Percentiles rank a stretch among this genome's conserved stretches.
Conservation (phyloP, 2,888 invertebrate species). For the Noctua fimbriata region DNA sequence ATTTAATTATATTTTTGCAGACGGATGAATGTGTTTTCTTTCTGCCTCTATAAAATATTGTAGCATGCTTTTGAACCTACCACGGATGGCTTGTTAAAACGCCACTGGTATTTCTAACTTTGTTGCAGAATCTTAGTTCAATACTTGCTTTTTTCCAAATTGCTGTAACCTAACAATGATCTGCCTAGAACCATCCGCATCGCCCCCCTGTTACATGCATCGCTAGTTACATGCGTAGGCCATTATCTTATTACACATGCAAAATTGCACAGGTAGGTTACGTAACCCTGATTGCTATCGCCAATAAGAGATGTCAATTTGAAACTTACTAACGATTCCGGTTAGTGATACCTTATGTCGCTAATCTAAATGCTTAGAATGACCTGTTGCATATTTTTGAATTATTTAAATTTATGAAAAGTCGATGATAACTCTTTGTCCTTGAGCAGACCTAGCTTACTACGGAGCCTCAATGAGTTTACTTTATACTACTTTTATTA, state of each 20-base stretch:
- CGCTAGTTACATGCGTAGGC: conserved; percentile 18
- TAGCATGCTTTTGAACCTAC: neutral
- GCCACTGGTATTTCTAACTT: neutral
- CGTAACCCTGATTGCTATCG: conserved; percentile 1
- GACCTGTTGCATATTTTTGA: neutral
- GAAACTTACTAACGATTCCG: neutral
- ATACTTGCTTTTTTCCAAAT: neutral
- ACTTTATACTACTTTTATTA: neutral
- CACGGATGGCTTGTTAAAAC: neutral
- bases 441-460: neutral
- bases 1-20: neutral
- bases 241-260: conserved; percentile 30
- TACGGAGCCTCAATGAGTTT: neutral
- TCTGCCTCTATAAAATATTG: neutral
- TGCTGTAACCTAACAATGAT: neutral
- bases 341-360: neutral
- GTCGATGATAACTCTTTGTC: neutral
- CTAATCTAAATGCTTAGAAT: neutral
- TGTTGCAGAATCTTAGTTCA: neutral
- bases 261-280: conserved; percentile 3
- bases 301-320: conserved; percentile 4
- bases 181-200: neutral
- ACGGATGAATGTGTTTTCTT: neutral
- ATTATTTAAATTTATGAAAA: neutral
- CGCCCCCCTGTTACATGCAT: conserved; percentile 12